Evolutionary conservation across 2,113 vertebrate genomes (phyloP).

Genomic region (Eudyptes chrysolophus): DNA sequence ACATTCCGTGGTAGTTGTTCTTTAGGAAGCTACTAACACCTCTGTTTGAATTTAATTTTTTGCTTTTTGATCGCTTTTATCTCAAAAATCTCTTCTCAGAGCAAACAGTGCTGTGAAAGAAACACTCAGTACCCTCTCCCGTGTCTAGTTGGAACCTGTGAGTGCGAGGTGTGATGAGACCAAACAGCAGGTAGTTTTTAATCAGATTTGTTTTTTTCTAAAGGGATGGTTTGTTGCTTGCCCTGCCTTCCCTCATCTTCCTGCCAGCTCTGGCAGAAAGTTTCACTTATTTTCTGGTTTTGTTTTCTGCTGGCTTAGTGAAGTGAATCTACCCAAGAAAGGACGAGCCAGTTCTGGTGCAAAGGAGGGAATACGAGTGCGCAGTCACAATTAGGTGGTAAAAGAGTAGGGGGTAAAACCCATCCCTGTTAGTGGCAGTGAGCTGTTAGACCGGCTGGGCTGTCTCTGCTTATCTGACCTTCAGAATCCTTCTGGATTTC

Average conservation of each 20-base stretch:
- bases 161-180: neutral
- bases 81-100: neutral
- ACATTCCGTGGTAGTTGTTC: neutral
- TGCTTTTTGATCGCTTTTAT: neutral
- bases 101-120: neutral
- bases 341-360: neutral
- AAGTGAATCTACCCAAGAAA: neutral
- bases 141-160: neutral
- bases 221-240: neutral
- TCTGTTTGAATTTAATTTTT: neutral
- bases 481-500: neutral
- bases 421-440: neutral
- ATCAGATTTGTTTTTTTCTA: neutral
- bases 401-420: neutral
- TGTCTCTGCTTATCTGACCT: neutral
- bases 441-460: neutral
- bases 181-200: neutral
- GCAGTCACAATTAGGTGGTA: neutral
- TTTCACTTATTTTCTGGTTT: neutral
- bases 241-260: neutral
- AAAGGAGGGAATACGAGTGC: neutral
- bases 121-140: neutral
- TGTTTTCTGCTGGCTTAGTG: neutral
- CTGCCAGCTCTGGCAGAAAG: neutral
- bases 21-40: neutral